Base-by-base conservation (phyloP, 2,888 invertebrate genomes). In the Synergus gifuensis region DNA sequence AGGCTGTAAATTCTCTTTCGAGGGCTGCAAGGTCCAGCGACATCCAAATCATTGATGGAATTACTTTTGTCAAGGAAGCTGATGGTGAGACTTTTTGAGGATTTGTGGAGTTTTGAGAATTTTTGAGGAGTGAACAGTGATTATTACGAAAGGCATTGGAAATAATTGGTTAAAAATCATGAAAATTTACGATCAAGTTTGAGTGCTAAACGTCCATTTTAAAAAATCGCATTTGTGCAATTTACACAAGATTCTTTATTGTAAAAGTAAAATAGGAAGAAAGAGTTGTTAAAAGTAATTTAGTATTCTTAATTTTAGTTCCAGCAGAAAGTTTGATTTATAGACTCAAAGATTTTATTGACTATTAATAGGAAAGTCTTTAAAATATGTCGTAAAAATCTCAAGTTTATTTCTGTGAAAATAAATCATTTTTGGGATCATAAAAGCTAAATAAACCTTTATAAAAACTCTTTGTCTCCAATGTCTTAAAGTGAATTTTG, bases 11-110 rank as follows among this genome's bases (percentile, higher is more conserved):
- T 69, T 93, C 93, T 73, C 85, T 95, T 78, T 93, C 94, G 85
- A 93, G 94, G 78, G 94, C 94, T 0, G 92, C 94, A 66, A 93
- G 94, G 82, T 93, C 94, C 85, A 93, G 93, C 85, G 93, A 93
- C 86, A 92, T 95, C 81, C 93, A 94, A 81, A 86, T 95, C 77
- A 80, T 94, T 83, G 94, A 94, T 67, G 95, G 95, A 80, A 91
- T 95, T 79, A 92, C 93, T 80, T 93, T 95, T 85, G 92, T 94
- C 83, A 86, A 90, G 60, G 90, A 91, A 46, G 83, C 85, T n/a
- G 90, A 91, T 7, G 81, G 92, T 92, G 83, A 91, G 91, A 89
- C 8, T 12, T 54, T 28, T 54, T n/a, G 3, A 22, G 7, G 18
- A 67, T 67, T 46, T 46, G 46, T 46, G 67, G 67, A 46, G 22